phyloP scores from a whole-genome alignment of 1,140 invertebrate species.

The Drosophila nannoptera region DNA sequence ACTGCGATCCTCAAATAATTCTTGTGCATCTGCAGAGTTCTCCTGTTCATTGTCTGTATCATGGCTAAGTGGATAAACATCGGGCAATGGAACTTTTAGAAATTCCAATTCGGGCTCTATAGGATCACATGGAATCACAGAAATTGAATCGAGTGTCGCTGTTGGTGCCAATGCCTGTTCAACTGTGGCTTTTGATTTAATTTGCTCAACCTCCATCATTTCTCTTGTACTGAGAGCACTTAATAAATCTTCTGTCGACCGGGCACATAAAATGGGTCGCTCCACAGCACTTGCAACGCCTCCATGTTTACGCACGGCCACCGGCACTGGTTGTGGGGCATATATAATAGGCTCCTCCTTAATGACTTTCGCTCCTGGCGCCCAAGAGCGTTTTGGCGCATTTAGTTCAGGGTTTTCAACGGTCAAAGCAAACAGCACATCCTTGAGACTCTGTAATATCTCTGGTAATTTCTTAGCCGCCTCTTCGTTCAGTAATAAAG shows the following conservation, averaged over 20 bases:
- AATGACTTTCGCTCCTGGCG: slow-evolving; percentile 4
- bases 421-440: slow-evolving; percentile 91
- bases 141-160: background rate
- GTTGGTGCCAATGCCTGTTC: slow-evolving; percentile 24
- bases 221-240: slow-evolving; percentile 42
- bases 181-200: slow-evolving; percentile 38
- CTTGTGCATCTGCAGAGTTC: slow-evolving; percentile 10
- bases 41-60: background rate
- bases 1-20: slow-evolving; percentile 63
- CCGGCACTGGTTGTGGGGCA: slow-evolving; percentile 77
- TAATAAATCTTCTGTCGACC: slow-evolving; percentile 64
- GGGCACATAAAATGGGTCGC: slow-evolving; percentile 57
- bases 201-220: slow-evolving; percentile 48
- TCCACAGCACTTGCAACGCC: slow-evolving; percentile 43
- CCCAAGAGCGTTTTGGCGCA: slow-evolving; percentile 48
- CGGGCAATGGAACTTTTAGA: slow-evolving; percentile 58
- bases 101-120: slow-evolving; percentile 72
- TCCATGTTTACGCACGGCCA: slow-evolving; percentile 27
- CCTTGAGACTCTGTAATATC: slow-evolving; percentile 87
- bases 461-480: slow-evolving; percentile 86
- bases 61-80: slow-evolving; percentile 24
- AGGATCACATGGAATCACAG: slow-evolving; percentile 47
- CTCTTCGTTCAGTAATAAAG: slow-evolving; percentile 88
- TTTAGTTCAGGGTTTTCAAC: slow-evolving; percentile 90
- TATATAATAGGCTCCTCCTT: slow-evolving; percentile 80